These are phyloP conservation scores for Sebastes iracundus DNA, from an alignment of 2,797 vertebrate species.

Conservation along the genomic window DNA sequence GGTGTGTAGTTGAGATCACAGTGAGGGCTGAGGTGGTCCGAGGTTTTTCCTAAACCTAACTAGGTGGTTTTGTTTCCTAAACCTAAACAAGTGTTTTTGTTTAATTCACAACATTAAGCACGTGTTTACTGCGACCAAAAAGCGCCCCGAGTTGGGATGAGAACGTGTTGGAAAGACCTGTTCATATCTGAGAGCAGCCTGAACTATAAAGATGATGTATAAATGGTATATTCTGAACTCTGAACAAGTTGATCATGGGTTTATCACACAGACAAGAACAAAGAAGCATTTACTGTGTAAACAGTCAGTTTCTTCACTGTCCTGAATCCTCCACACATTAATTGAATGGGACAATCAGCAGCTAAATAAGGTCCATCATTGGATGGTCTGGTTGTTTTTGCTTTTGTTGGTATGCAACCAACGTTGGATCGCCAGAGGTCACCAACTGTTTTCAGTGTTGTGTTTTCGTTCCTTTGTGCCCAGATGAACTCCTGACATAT, in stretches of 20 bases:
- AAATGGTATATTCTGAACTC: neutral
- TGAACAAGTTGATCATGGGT: neutral
- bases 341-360: neutral
- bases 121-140: no score
- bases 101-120: no score
- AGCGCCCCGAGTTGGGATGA: no score
- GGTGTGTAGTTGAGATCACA: neutral
- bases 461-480: neutral
- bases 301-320: neutral
- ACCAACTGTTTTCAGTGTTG: neutral
- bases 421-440: neutral
- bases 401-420: neutral
- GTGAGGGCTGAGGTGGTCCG: neutral
- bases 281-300: neutral
- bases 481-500: neutral
- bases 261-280: slow-evolving; percentile 1
- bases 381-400: neutral
- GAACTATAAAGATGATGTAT: neutral
- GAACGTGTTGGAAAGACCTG: neutral
- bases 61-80: no score
- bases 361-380: neutral
- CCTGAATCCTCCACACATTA: neutral
- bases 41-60: neutral
- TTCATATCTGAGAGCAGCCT: neutral
- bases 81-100: no score